A percentile compares a stretch with the other conserved stretches of the same genome.
phyloP scores from a whole-genome alignment of 2,113 vertebrate genomes.

The Datnioides undecimradiatus region DNA sequence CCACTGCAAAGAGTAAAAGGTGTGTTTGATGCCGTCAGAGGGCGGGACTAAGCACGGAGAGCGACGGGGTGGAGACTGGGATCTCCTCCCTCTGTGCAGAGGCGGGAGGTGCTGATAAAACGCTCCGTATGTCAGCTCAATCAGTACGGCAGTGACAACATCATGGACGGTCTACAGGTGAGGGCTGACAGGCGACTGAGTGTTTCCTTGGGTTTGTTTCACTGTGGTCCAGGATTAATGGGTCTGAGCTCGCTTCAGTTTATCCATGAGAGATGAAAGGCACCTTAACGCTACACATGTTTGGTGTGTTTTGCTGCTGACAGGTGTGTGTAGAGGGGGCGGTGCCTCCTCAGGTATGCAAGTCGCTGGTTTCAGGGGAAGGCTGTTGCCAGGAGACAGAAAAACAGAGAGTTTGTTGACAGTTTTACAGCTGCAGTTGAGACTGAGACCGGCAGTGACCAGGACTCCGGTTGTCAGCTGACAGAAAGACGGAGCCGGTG shows the following conservation, averaged over 20 bases:
- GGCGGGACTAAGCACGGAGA: neutral
- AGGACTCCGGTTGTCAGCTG: neutral
- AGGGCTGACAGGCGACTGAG: neutral
- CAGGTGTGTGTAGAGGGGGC: neutral
- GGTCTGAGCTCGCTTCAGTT: neutral
- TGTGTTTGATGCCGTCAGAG: neutral
- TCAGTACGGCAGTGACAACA: neutral
- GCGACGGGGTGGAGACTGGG: neutral
- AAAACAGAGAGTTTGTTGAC: neutral
- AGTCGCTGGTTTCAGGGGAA: neutral
- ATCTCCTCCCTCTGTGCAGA: neutral
- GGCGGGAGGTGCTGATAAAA: neutral
- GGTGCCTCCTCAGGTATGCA: neutral
- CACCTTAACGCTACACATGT: neutral
- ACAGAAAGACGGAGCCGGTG: neutral
- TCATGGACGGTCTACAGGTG: constrained; percentile 9
- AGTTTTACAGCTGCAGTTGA: no score
- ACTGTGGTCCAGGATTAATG: neutral
- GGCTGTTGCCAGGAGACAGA: constrained; percentile 11
- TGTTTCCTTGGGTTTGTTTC: neutral
- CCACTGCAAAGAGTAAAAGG: no score
- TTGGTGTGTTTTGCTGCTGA: neutral
- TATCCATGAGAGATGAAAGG: neutral
- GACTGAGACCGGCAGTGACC: neutral
- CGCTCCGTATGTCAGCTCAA: neutral